Conservation (phyloP, 1,140 invertebrate genomes). For the Nasonia giraulti region DNA sequence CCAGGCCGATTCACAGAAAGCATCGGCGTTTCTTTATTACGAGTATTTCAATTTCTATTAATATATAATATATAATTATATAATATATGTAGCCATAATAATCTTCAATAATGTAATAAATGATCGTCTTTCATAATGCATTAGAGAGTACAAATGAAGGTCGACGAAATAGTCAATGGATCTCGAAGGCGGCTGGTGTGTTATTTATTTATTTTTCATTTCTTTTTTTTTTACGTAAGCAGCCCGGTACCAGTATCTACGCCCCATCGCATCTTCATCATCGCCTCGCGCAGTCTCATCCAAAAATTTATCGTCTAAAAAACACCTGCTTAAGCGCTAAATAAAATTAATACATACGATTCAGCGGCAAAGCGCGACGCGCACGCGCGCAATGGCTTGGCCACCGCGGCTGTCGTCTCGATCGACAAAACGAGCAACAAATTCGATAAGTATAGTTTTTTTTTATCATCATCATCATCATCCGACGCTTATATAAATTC, state of each 20-base stretch:
- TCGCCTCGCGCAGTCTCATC: neutral
- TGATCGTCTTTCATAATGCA: constrained; percentile 64
- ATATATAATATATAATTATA: constrained; percentile 71
- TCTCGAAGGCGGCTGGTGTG: neutral
- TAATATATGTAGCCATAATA: constrained; percentile 71
- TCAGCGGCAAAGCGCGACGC: neutral
- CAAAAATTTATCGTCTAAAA: constrained; percentile 13
- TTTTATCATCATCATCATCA: neutral
- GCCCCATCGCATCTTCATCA: neutral
- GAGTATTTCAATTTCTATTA: constrained; percentile 73
- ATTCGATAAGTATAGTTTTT: neutral
- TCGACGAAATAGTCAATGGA: constrained; percentile 27
- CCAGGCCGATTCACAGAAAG: constrained; percentile 66
- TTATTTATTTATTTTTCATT: too few relatives aligned
- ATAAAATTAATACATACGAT: constrained; percentile 17
- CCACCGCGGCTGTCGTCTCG: constrained; percentile 9
- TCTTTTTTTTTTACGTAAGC: neutral
- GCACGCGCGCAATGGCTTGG: constrained; percentile 8
- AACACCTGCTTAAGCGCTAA: constrained; percentile 25
- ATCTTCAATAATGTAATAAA: constrained; percentile 68
- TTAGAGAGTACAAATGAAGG: constrained; percentile 57
- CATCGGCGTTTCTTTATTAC: constrained; percentile 72
- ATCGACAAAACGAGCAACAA: constrained; percentile 28
- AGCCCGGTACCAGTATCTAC: constrained; percentile 14
- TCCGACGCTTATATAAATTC: neutral